phyloP scores from a whole-genome alignment of 2,797 vertebrate species.

The Nyctibius grandis region DNA sequence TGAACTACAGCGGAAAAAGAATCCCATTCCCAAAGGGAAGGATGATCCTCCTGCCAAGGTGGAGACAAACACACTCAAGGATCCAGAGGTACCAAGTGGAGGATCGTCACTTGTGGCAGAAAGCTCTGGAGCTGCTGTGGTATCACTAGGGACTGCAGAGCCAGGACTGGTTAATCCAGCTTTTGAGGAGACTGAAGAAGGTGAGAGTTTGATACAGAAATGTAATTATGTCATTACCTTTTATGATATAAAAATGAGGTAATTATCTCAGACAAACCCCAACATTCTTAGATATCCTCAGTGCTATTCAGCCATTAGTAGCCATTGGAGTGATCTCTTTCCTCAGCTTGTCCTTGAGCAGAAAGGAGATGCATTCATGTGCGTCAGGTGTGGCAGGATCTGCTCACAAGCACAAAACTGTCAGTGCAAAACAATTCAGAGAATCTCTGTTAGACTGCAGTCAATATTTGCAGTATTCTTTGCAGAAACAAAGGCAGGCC shows the following conservation, averaged over 20 bases:
- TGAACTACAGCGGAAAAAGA: constrained; percentile 83
- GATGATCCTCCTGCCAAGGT: constrained; percentile 71
- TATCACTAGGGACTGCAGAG: constrained; percentile 76
- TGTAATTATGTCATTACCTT: neutral
- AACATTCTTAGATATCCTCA: neutral
- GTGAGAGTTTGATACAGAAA: constrained; percentile 66
- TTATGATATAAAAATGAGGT: neutral
- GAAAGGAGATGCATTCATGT: neutral
- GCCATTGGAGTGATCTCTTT: neutral
- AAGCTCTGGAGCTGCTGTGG: constrained; percentile 63
- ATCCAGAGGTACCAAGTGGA: constrained; percentile 4
- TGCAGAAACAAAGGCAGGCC: neutral
- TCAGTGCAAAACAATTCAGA: neutral
- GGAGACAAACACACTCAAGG: constrained; percentile 69
- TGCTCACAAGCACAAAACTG: neutral
- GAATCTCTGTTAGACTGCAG: neutral
- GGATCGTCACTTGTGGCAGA: constrained; percentile 54
- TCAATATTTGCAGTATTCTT: neutral
- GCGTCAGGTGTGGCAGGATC: neutral
- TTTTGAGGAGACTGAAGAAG: constrained; percentile 90
- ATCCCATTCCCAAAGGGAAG: constrained; percentile 78
- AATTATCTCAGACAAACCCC: neutral
- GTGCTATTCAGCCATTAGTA: neutral
- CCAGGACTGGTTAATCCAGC: constrained; percentile 89
- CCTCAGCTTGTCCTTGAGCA: neutral